Evolutionary conservation across 2,797 vertebrate genomes (phyloP).

Genomic region (Urosaurus nigricauda): DNA sequence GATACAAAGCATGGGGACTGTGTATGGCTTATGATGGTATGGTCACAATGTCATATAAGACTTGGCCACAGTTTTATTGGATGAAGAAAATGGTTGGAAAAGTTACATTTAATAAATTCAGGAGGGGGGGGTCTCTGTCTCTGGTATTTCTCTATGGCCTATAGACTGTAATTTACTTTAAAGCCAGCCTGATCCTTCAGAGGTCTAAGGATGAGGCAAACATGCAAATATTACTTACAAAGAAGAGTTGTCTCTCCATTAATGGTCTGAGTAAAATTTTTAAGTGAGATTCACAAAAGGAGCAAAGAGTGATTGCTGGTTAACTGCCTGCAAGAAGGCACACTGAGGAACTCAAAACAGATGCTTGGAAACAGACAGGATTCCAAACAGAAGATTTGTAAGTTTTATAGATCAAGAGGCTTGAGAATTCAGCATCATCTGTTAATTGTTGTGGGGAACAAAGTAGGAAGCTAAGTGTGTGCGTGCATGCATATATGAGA

Average conservation of each 20-base stretch:
- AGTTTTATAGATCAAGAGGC: constrained; percentile 9
- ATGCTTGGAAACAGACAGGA: background rate
- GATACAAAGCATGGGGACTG: background rate
- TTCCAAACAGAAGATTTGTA: background rate
- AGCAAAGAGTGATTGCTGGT: background rate
- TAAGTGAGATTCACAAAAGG: background rate
- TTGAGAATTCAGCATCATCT: background rate
- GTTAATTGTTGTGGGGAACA: background rate
- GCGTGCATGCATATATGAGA: too few species aligned
- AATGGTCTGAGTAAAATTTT: background rate
- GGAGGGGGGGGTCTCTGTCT: too few species aligned
- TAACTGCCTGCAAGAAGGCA: background rate
- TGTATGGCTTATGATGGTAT: background rate
- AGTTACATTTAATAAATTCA: background rate
- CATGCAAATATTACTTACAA: background rate
- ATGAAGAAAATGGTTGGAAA: background rate
- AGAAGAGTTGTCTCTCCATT: background rate
- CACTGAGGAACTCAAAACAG: background rate
- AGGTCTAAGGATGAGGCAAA: background rate
- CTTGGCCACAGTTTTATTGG: background rate
- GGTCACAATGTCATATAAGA: background rate
- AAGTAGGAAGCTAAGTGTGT: background rate
- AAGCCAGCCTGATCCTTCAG: background rate
- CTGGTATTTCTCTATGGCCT: too few species aligned
- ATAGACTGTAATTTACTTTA: background rate